These are phyloP conservation scores for Cryptoleucopteryx plumbea DNA, from an alignment of 2,113 vertebrate genomes.

Conservation along the genomic window DNA sequence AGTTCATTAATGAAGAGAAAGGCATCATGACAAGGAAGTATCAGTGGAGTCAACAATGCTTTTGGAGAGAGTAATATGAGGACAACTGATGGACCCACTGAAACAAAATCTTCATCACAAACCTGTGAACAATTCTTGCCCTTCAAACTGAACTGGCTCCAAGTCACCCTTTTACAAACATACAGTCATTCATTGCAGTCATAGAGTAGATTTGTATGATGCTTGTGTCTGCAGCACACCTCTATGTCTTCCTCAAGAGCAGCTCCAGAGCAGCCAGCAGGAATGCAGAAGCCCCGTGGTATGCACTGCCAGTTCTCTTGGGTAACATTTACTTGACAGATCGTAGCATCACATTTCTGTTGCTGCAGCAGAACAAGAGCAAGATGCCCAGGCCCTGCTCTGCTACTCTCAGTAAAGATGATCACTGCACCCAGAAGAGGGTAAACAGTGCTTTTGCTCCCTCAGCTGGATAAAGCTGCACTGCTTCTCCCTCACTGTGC, in stretches of 20 bases:
- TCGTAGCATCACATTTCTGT: neutral
- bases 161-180: neutral
- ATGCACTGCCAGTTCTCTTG: neutral
- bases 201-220: neutral
- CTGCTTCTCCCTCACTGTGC: neutral
- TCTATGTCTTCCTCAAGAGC: neutral
- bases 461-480: neutral
- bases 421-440: neutral
- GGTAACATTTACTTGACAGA: neutral
- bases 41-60: accelerated
- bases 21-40: neutral
- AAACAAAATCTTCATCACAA: neutral
- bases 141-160: neutral
- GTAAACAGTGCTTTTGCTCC: neutral
- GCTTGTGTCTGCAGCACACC: neutral
- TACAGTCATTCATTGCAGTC: neutral
- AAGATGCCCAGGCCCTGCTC: neutral
- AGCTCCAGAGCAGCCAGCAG: neutral
- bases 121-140: neutral
- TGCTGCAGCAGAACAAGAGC: neutral
- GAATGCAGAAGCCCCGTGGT: neutral
- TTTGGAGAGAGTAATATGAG: neutral
- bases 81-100: neutral
- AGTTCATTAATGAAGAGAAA: neutral
- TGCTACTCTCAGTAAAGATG: neutral